Base-by-base conservation (phyloP, 2,888 invertebrate genomes). In the Protophormia terraenovae region DNA sequence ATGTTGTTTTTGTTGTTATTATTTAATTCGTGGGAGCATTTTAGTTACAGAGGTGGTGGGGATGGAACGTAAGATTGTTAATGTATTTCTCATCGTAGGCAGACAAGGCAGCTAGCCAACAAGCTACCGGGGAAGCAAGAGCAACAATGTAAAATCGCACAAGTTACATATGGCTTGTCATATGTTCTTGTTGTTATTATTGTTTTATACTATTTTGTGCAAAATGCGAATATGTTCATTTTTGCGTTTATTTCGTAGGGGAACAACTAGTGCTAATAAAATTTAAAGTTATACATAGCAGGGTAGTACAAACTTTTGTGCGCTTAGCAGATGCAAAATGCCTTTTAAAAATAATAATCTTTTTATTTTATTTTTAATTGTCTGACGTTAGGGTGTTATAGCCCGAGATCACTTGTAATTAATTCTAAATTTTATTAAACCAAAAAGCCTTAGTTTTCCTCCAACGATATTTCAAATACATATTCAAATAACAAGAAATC, bases 191-290 rank as follows among this genome's bases (percentile, higher is more conserved):
- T 16, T 45, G 41, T n/a, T 50, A 27, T 53, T 53, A 5, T 24
- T 60, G 10, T 60, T 27, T 53, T 12, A 5, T n/a, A n/a, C n/a
- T n/a, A n/a, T n/a, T 6, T 27, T 47, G 47, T 47, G 47, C 24
- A 64, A 64, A 62, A 41, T 29, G 66, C 66, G 47, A 66, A 66
- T 29, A 60, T 35, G n/a, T 32, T 29, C 14, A n/a, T 45, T 29
- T 73, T 55, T 55, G 14, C 29, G 1, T 58, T 29, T 29, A 29
- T 72, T 58, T 72, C 24, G 24, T 78, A 60, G 58, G 47, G 58
- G 69, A 78, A 60, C n/a, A n/a, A n/a, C 58, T 76, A 53, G 55
- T 71, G 72, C 29, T 69, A 58, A 60, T 72, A 45, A 45, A 19
- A 6, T 27, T 45, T 66, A 27, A n/a, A 62, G 35, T 62, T 22